phyloP scores from a whole-genome alignment of 2,888 invertebrate species.

The Sepiola atlantica region DNA sequence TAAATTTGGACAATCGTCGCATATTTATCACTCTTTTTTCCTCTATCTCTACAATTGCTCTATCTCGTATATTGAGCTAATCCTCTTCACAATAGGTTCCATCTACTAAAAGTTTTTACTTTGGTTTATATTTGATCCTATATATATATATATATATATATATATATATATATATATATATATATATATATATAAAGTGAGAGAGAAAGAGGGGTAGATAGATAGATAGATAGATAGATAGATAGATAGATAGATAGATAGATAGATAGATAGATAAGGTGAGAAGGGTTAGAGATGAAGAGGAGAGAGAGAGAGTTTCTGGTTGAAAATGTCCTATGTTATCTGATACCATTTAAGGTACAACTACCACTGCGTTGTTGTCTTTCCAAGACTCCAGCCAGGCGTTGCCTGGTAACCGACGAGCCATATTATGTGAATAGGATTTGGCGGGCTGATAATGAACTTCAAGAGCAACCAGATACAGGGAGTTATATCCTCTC shows the following conservation, averaged over 20 bases:
- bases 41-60: too few species aligned
- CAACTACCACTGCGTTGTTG: background rate
- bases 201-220: background rate
- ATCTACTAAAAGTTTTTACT: too few species aligned
- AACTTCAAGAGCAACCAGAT: background rate
- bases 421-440: background rate
- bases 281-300: background rate
- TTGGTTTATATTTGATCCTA: too few species aligned
- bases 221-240: background rate
- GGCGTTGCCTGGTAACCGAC: background rate
- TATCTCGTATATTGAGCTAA: too few species aligned
- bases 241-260: background rate
- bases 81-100: too few species aligned
- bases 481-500: background rate
- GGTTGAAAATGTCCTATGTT: background rate
- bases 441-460: background rate
- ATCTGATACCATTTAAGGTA: background rate
- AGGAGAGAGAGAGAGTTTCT: background rate
- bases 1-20: too few species aligned
- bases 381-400: background rate
- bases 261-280: background rate
- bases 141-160: too few species aligned
- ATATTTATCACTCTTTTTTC: too few species aligned
- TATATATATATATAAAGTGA: background rate
- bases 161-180: too few species aligned